Evolutionary conservation across 2,113 vertebrate species (phyloP), one percentile per base, ranked within the genome.

Genomic region (Trematomus loennbergii): DNA sequence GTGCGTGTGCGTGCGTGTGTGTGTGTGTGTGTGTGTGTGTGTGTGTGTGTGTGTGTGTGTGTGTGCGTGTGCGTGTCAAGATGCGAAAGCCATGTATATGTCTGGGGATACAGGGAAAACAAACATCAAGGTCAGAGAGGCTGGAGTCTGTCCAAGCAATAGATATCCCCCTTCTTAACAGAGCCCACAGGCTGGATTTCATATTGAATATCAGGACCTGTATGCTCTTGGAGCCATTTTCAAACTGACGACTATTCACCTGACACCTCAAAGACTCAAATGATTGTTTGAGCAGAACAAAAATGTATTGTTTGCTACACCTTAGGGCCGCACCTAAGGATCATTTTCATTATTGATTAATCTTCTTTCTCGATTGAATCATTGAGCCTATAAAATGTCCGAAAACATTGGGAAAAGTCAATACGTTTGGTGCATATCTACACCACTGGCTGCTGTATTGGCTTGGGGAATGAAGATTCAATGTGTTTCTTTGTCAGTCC

Each of bases 71-170:
- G 75, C 75, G 68, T 67, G 81, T 88, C 84, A 89, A 86, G 79
- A 84, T 88, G 90, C 13, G 15, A 81, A 72, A 80, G 78, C 62
- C 70, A 60, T 92, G 91, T 91, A 92, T 92, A 90, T 82, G 91
- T 91, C 89, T 93, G 87, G 53, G 72, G 78, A 89, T 79, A 90
- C 87, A 91, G 87, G 87, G 72, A 92, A 92, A 94, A 91, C 87
- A 92, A 89, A 92, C 88, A 94, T 90, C 90, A 92, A 93, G 91
- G 89, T 94, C 93, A 91, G 84, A 79, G 80, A 81, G 77, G 81
- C 82, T 92, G 89, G 85, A 90, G 75, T 79, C 79, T 66, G 81
- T 91, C 91, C 88, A 89, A 87, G 79, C 64, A 48, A 86, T 79
- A 89, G 88, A 85, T 86, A 86, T 82, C 65, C 46, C 17, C 22